Conservation (phyloP, 1,140 invertebrate species). For the Trichonephila inaurata region DNA sequence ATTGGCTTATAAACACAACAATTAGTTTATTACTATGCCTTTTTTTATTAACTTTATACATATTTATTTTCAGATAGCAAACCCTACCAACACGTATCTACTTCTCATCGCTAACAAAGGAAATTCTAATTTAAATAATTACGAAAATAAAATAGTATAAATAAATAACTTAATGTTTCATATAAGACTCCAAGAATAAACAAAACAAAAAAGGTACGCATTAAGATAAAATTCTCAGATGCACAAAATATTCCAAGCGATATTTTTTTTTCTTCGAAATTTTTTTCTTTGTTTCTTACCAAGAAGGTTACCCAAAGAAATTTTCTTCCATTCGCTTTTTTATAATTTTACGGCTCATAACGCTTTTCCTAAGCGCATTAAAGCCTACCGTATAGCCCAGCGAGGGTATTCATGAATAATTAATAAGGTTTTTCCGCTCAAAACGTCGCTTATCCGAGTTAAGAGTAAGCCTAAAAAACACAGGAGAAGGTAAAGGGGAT, state of each 20-base stretch:
- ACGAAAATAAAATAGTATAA: background rate
- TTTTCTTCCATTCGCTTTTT: background rate
- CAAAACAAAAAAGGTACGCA: background rate
- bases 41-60: no score
- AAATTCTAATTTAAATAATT: background rate
- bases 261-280: background rate
- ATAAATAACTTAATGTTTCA: background rate
- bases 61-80: no score
- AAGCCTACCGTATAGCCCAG: background rate
- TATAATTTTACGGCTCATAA: conserved; percentile 54
- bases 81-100: no score
- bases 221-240: background rate
- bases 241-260: background rate
- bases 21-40: no score
- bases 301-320: background rate
- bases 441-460: conserved; percentile 23
- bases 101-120: no score
- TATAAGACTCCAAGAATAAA: background rate
- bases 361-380: conserved; percentile 41
- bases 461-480: background rate
- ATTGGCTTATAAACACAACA: no score
- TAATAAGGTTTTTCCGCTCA: conserved; percentile 32
- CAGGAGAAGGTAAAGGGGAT: background rate
- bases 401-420: conserved; percentile 51
- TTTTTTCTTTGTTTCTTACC: background rate